Percentiles rank a stretch among this genome's conserved stretches.
These are phyloP conservation scores for Acanthochromis polyacanthus DNA, from an alignment of 2,113 vertebrate species.

Conservation along the genomic window DNA sequence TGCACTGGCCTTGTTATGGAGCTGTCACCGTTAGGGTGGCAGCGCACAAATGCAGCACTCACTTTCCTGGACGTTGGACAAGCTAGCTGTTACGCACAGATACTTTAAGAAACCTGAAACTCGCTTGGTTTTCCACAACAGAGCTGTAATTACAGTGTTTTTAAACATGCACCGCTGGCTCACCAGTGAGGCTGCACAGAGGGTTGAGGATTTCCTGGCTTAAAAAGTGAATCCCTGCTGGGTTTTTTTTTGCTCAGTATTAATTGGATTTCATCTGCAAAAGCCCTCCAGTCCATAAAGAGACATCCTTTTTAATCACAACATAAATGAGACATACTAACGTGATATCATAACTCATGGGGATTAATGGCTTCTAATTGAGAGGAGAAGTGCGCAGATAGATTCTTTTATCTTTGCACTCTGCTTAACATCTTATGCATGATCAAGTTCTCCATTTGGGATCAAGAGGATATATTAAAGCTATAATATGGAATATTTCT, in stretches of 20 bases:
- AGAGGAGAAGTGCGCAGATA: constrained; percentile 49
- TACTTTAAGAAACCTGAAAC: constrained; percentile 4
- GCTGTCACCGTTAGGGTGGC: constrained; percentile 59
- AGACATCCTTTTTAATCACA: constrained; percentile 73
- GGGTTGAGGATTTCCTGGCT: constrained; percentile 53
- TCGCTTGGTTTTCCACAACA: constrained; percentile 8
- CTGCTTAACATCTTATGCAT: constrained; percentile 52
- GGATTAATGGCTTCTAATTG: constrained; percentile 58
- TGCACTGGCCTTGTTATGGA: constrained; percentile 64
- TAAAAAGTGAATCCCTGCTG: constrained; percentile 51
- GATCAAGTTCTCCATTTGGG: constrained; percentile 31
- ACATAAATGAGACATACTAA: constrained; percentile 71
- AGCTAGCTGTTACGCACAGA: constrained; percentile 1
- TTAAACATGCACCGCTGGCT: not conserved
- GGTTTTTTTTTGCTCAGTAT: constrained; percentile 60
- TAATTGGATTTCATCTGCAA: constrained; percentile 70
- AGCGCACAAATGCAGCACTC: constrained; percentile 11
- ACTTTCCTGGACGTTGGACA: constrained; percentile 12
- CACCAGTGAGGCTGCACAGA: constrained; percentile 11
- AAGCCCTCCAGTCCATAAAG: constrained; percentile 59
- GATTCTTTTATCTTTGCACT: constrained; percentile 62
- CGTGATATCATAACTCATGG: constrained; percentile 59
- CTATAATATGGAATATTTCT: not conserved
- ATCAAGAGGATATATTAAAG: not conserved
- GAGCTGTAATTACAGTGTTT: constrained; percentile 26